Percentiles rank a stretch among this genome's conserved stretches.
Evolutionary conservation across 2,888 invertebrate genomes (phyloP).

Genomic region (Leptura quadrifasciata): DNA sequence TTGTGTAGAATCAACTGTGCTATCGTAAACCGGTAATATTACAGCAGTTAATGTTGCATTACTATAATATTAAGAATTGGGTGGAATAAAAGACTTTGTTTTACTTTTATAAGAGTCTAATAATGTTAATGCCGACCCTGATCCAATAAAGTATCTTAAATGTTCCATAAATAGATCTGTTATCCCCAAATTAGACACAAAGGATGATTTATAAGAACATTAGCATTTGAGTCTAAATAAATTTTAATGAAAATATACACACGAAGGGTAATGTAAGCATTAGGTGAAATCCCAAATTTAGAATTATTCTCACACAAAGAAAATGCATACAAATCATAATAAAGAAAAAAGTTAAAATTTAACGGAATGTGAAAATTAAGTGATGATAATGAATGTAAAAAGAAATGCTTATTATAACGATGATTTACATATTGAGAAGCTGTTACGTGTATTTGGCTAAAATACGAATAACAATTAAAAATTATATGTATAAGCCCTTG

Average conservation of each 20-base stretch:
- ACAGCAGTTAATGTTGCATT: not conserved
- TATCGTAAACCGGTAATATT: no score
- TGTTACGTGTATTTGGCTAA: no score
- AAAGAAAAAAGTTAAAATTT: not conserved
- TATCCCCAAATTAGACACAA: conserved; percentile 29
- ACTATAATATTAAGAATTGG: not conserved
- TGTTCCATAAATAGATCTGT: not conserved
- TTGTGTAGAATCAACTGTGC: no score
- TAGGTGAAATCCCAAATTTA: not conserved
- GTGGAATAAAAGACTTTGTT: not conserved
- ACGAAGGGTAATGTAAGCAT: not conserved
- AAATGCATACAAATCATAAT: not conserved
- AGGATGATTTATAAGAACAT: conserved; percentile 47
- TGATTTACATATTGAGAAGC: no score
- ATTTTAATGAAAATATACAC: not conserved
- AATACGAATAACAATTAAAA: no score
- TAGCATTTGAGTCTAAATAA: conserved; percentile 43
- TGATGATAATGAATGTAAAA: no score
- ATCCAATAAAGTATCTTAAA: not conserved
- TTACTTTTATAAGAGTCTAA: not conserved
- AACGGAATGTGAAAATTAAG: no score
- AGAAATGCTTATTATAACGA: no score
- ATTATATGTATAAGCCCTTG: no score
- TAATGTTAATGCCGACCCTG: not conserved
- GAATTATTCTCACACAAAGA: not conserved